Base-by-base conservation (phyloP, 1,140 invertebrate genomes). In the Chymomyza costata region DNA sequence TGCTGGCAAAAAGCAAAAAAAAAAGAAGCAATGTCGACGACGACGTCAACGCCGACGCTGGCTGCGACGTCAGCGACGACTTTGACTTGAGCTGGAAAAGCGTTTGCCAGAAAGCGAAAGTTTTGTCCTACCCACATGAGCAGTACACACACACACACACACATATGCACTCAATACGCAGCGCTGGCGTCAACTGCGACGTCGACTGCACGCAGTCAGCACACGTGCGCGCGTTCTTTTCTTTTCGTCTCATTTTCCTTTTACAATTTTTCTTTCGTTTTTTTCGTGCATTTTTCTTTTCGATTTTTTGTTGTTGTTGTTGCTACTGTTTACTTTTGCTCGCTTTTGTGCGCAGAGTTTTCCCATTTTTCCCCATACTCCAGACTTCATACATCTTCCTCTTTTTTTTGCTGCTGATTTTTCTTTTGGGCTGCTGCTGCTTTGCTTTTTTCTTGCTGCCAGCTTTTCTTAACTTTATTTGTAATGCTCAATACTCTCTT, bases 101-200 rank as follows among this genome's bases (percentile, higher is more conserved):
- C 37, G 14, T 39, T 39, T 39, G 21, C 21, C 32, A 32, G 31
- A 76, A 74, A 78, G 58, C 70, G 73, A 78, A 78, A 78, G 71
- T 78, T 58, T 50, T 69, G 65, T 55, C n/a, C 58, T 62, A 60
- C 56, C 61, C 61, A 76, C 70, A 73, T 64, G 69, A 56, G 53
- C 31, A 43, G 30, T 38, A 34, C 39, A 15, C 44, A 35, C 39
- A 15, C 34, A 13, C 32, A 40, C 15, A 34, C 28, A 45, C 34
- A 25, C 30, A 39, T 50, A 31, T n/a, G 46, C 30, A 44, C 8
- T 45, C 34, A 46, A 13, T 8, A 56, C 18, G 30, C 38, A 30
- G 32, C 39, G 64, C 35, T 45, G 38, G 21, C 37, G 54, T 19
- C 37, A 37, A n/a, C 13, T 30, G 46, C 56, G 37, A 19, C 28